Evolutionary conservation across 2,113 vertebrate species (phyloP).

Genomic region (Protobothrops mucrosquamatus): DNA sequence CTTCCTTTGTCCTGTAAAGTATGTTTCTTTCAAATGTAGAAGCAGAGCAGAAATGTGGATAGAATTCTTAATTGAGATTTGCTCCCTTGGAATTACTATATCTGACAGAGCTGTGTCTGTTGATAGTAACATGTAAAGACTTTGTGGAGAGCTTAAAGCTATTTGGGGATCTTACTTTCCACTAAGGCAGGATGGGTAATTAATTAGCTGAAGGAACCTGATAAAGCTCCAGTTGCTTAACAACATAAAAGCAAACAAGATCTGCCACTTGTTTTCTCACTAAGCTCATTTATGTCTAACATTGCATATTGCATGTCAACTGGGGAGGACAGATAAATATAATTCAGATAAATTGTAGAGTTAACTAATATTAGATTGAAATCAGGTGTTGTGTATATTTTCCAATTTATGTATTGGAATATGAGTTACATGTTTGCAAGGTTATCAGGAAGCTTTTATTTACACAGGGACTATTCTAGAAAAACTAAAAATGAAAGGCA

Average conservation of each 20-base stretch:
- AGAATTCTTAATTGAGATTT: background rate
- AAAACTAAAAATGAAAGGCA: background rate
- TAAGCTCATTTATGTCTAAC: conserved; percentile 60
- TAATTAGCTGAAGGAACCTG: conserved; percentile 60
- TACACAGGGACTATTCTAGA: background rate
- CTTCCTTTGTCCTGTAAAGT: background rate
- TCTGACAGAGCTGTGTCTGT: background rate
- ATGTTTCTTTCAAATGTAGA: background rate
- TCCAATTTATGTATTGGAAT: background rate
- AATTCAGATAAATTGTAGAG: conserved; percentile 23
- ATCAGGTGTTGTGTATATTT: conserved; percentile 22
- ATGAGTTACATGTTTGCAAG: background rate
- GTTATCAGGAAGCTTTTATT: background rate
- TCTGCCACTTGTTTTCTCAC: conserved; percentile 43
- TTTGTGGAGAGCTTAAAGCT: conserved; percentile 36
- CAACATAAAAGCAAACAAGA: conserved; percentile 62
- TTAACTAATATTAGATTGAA: conserved; percentile 34
- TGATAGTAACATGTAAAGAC: conserved; percentile 12
- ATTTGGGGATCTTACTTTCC: conserved; percentile 45
- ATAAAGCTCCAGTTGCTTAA: conserved; percentile 64
- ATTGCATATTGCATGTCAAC: conserved; percentile 46
- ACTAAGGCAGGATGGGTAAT: conserved; percentile 36
- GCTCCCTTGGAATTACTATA: background rate
- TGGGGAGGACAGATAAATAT: conserved; percentile 38
- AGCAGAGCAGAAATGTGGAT: background rate